These are phyloP conservation scores for Phrynosoma blainvillii DNA, from an alignment of 2,113 vertebrate species.

Conservation along the genomic window DNA sequence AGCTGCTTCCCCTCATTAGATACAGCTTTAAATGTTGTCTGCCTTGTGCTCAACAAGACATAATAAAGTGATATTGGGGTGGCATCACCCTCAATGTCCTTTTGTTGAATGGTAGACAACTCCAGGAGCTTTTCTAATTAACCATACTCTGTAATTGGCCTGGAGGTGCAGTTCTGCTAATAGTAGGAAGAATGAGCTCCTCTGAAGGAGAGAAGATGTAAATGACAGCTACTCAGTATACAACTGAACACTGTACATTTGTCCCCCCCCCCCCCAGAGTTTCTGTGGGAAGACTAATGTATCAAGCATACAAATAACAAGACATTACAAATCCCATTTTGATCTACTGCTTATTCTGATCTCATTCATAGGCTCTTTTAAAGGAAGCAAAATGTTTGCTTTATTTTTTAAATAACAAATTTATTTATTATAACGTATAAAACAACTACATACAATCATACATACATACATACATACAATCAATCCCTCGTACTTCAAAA, in stretches of 20 bases:
- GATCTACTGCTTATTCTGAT: background rate
- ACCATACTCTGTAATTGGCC: slow-evolving; percentile 26
- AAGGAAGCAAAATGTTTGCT: background rate
- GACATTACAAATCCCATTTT: background rate
- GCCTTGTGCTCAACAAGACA: slow-evolving; percentile 38
- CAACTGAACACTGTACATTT: background rate
- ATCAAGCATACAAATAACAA: background rate
- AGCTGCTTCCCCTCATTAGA: slow-evolving; percentile 27
- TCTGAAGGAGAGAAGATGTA: background rate
- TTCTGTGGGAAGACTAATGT: background rate
- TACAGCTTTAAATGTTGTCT: slow-evolving; percentile 25
- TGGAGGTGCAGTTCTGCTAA: slow-evolving; percentile 21
- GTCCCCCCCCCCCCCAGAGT: background rate
- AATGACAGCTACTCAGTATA: slow-evolving; percentile 2
- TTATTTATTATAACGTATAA: too few species aligned
- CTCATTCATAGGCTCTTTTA: background rate
- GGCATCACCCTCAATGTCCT: slow-evolving; percentile 55
- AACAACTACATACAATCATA: too few species aligned
- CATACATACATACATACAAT: too few species aligned
- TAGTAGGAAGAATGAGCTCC: slow-evolving; percentile 15
- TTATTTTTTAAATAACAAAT: too few species aligned
- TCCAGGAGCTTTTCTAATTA: slow-evolving; percentile 48
- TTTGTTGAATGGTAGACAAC: slow-evolving; percentile 45
- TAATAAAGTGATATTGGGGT: slow-evolving; percentile 55
- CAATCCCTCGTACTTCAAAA: too few species aligned